These are phyloP conservation scores for Paradisaea rubra DNA, from an alignment of 2,113 vertebrate species.

Conservation along the genomic window DNA sequence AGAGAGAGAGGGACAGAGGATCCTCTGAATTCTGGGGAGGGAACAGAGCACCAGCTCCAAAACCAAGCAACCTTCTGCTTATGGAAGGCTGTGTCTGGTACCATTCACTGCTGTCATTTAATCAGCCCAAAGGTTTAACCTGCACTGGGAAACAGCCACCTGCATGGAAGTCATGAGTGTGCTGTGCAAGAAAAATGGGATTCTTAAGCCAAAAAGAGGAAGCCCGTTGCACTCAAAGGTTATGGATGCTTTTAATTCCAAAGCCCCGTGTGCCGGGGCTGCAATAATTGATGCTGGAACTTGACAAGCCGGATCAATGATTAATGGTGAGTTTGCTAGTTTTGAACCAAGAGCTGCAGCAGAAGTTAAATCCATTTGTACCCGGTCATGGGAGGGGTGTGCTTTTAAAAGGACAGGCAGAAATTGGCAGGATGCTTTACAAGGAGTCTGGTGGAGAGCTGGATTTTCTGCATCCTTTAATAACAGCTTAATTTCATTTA, in stretches of 20 bases:
- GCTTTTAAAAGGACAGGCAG: background rate
- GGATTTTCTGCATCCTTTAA: background rate
- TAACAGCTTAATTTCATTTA: background rate
- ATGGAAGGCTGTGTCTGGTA: background rate
- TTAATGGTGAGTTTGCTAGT: constrained; percentile 42
- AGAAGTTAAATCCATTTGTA: constrained; percentile 18
- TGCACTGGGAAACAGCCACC: background rate
- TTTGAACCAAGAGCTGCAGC: background rate
- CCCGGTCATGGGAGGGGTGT: background rate
- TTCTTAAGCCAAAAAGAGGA: background rate
- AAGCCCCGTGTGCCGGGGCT: background rate
- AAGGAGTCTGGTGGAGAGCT: background rate
- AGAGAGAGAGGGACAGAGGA: background rate
- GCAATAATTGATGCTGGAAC: constrained; percentile 22
- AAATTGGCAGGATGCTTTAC: background rate
- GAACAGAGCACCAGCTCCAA: background rate
- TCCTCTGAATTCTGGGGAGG: background rate
- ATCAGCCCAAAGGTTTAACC: background rate
- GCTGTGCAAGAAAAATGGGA: background rate
- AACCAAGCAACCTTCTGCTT: background rate
- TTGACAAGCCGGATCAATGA: constrained; percentile 35
- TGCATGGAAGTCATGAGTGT: background rate
- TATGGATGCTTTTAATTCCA: constrained; percentile 57
- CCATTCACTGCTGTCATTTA: background rate
- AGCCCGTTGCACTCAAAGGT: constrained; percentile 21